Evolutionary conservation across 2,113 vertebrate genomes (phyloP), one percentile per base, ranked within the genome.

Genomic region (Dolichallabes microphthalmus): DNA sequence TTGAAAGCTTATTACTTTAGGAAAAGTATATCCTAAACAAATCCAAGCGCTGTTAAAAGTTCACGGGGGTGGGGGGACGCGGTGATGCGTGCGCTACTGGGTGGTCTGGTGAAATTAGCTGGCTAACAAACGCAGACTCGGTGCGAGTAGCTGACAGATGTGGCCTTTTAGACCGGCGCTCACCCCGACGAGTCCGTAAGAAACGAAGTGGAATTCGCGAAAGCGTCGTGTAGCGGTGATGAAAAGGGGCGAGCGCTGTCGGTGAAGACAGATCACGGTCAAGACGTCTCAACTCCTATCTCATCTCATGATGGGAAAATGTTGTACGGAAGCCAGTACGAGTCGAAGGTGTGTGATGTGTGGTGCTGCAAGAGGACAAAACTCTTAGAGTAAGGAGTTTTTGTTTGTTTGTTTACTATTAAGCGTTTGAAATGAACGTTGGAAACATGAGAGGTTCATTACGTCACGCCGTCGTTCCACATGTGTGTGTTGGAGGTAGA

Each of bases 401-500:
- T 60, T 60, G 20, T 22, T 22, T 60, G 7, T 60, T 22, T 60
- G 4, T 45, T 45, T 45, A 45, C 8, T 45, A 45, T 45, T 45
- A 45, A 22, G 68, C 1, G 11, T 69, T 35, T 22, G 19, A 45
- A 57, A 15, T 2, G 27, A 35, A 13, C 25, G 45, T 14, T n/a
- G 52, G 63, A 68, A 86, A 58, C 39, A 10, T 20, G 30, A 20
- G 30, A 19, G 25, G 78, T 80, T 86, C 14, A 19, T 80, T 30
- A 83, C 32, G n/a, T 88, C 35, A 58, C 53, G 35, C 80, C n/a
- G 35, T 17, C 83, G 61, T 39, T 84, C 85, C 87, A 86, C 68
- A 86, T 84, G 79, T 85, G 87, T 87, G 76, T 88, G 92, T 93
- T 89, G 83, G 77, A 90, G 84, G 87, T 91, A 87, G 86, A 88